These are phyloP conservation scores for Anthophora plumipes DNA, from an alignment of 2,888 invertebrate genomes.

Conservation along the genomic window DNA sequence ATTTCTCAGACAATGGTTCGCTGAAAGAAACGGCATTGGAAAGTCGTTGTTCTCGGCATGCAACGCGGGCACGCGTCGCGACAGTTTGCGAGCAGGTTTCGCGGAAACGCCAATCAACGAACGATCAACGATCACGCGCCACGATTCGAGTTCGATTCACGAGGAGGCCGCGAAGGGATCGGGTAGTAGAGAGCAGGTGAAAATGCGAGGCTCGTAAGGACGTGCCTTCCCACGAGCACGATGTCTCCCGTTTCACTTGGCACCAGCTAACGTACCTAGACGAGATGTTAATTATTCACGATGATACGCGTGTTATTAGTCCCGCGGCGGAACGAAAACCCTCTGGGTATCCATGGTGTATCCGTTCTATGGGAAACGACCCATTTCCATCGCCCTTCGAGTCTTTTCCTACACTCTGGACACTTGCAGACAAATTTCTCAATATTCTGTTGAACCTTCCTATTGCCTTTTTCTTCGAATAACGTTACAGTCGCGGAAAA, in stretches of 20 bases:
- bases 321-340: slow-evolving; percentile 13
- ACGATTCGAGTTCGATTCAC: slow-evolving; percentile 57
- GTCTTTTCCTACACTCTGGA: background rate
- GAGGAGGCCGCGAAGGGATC: slow-evolving; percentile 40
- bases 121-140: slow-evolving; percentile 33
- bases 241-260: slow-evolving; percentile 69
- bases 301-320: slow-evolving; percentile 61
- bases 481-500: too few relatives aligned
- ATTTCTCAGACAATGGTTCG: background rate
- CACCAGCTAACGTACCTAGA: slow-evolving; percentile 42
- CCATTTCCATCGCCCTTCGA: slow-evolving; percentile 6
- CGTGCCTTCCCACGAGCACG: slow-evolving; percentile 55
- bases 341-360: background rate
- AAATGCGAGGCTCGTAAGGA: slow-evolving; percentile 58
- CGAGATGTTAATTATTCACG: slow-evolving; percentile 68
- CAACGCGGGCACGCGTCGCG: background rate
- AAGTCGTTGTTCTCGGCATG: slow-evolving; percentile 11
- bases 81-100: slow-evolving; percentile 15
- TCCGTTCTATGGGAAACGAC: slow-evolving; percentile 37
- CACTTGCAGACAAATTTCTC: too few relatives aligned
- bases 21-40: background rate
- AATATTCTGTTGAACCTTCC: too few relatives aligned
- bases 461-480: too few relatives aligned
- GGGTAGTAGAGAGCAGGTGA: slow-evolving; percentile 46
- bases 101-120: slow-evolving; percentile 38